Percentiles rank a stretch among this genome's conserved stretches.
phyloP scores from a whole-genome alignment of 1,140 invertebrate genomes.

The Caerostris darwini region DNA sequence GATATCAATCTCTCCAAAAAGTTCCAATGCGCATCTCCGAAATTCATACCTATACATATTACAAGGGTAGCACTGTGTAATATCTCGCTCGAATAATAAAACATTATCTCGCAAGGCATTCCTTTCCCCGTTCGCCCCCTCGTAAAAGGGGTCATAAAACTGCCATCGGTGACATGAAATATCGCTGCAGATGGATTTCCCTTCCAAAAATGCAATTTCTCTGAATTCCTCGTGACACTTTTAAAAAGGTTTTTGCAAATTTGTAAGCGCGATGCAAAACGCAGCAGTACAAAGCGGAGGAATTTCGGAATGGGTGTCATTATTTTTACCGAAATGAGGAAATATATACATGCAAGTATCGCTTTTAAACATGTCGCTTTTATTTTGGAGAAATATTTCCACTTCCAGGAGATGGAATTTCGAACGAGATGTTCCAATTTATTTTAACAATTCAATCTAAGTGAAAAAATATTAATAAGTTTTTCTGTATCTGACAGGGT shows the following conservation, averaged over 20 bases:
- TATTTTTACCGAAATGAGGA: background rate
- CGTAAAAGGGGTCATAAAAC: conserved; percentile 18
- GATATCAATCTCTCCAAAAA: too few relatives aligned
- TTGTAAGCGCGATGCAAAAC: background rate
- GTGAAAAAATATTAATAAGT: too few relatives aligned
- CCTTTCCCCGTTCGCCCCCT: background rate
- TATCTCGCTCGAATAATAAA: background rate
- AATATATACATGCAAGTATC: background rate
- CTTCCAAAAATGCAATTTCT: background rate
- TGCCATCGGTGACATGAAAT: background rate
- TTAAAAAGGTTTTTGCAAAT: background rate
- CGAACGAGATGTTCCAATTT: background rate
- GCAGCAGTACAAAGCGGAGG: background rate
- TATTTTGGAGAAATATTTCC: background rate
- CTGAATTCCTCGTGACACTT: background rate
- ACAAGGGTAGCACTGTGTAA: background rate
- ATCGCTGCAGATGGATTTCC: background rate
- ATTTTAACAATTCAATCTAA: background rate
- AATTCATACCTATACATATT: too few relatives aligned
- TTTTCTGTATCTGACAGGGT: too few relatives aligned
- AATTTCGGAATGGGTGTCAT: background rate
- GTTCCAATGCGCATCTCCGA: too few relatives aligned
- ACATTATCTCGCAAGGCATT: background rate
- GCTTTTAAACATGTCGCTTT: background rate
- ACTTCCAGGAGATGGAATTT: background rate